Evolutionary conservation across 2,888 invertebrate genomes (phyloP).

Genomic region (Baronia brevicornis): DNA sequence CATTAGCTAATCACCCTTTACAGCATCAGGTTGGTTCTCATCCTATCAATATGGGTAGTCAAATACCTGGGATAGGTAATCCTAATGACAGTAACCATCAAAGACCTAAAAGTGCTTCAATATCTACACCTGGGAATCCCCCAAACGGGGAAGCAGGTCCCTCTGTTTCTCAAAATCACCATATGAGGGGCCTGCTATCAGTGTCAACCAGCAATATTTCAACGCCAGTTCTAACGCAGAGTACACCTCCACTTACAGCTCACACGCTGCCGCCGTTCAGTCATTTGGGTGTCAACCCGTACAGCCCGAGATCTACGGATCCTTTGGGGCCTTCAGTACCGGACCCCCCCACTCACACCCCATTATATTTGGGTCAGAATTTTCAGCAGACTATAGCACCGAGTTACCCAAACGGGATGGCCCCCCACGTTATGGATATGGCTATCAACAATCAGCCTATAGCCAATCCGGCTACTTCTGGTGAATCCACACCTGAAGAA

Average conservation of each 20-base stretch:
- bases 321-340: constrained; percentile 75
- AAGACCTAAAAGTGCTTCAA: constrained; percentile 52
- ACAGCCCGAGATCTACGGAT: constrained; percentile 76
- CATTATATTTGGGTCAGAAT: constrained; percentile 77
- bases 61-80: constrained; percentile 68
- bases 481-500: constrained; percentile 76
- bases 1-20: constrained; percentile 71
- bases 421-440: constrained; percentile 89
- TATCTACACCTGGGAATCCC: constrained; percentile 83
- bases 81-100: constrained; percentile 60
- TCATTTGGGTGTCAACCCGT: constrained; percentile 76
- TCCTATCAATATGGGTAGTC: constrained; percentile 76
- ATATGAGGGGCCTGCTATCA: constrained; percentile 93
- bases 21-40: constrained; percentile 73
- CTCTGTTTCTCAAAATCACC: constrained; percentile 90
- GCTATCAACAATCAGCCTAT: constrained; percentile 80
- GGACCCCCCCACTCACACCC: constrained; percentile 77
- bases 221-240: constrained; percentile 73
- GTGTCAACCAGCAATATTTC: constrained; percentile 82
- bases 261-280: constrained; percentile 76
- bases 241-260: constrained; percentile 71
- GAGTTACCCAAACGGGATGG: constrained; percentile 89
- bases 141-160: constrained; percentile 98
- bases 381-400: constrained; percentile 77
- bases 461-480: constrained; percentile 89